Base-by-base conservation (phyloP, 2,888 invertebrate species). In the Blera fallax region DNA sequence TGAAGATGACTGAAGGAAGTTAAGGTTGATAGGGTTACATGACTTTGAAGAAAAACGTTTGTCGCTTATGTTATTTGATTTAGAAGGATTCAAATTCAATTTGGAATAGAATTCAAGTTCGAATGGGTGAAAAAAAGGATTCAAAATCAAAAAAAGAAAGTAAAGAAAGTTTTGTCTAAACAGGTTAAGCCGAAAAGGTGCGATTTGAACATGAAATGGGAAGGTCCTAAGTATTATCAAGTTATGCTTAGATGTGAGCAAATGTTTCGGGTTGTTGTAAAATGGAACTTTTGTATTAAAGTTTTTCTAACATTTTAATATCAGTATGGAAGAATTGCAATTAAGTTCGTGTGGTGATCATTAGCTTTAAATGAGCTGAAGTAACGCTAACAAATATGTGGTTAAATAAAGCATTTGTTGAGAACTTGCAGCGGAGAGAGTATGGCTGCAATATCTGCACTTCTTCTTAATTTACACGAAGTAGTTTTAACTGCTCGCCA, bases 81-180 rank as follows among this genome's bases (percentile, higher is more conserved):
- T 64, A 24, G 21, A 54, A 24, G 18, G 64, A 54, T 54, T 74
- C 40, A 11, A 50, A 74, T 52, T 43, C 74, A 74, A 64, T 74
- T 74, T 73, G 11, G 40, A 43, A 27, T 34, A 37, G 56, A 45
- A 40, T 40, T 45, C 14, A n/a, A 14, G 43, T 62, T 43, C 24
- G 7, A 14, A 16, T 43, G 29, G 16, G 14, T 2, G 21, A 29
- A 54, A 5, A 58, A 54, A 54, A 14, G 54, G 29, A 29, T 52
- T 14, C 2, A 2, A 60, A 40, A 60, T 60, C 56, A 34, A 8
- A 7, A n/a, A 40, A 29, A 29, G n/a, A 29, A 29, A 14, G 29
- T 29, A 29, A 8, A 3, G 11, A 60, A 40, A 34, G 18, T 40
- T 40, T 21, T 32, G 29, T 18, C 4, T 48, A 60, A 34, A 24